Evolutionary conservation across 2,888 invertebrate genomes (phyloP), one percentile per base, ranked within the genome.

Genomic region (Pyrrhia umbra): DNA sequence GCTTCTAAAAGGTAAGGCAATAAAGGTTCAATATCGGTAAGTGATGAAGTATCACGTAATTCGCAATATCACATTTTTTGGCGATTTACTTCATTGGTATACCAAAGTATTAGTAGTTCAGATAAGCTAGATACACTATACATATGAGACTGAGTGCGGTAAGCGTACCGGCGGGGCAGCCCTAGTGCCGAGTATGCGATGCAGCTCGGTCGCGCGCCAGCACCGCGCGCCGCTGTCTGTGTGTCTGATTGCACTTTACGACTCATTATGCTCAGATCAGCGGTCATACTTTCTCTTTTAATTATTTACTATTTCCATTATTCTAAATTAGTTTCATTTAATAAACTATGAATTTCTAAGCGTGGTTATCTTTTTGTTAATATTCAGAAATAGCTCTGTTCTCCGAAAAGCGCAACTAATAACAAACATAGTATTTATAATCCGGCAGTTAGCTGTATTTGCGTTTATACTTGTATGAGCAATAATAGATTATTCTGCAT

Each of bases 201-300:
- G 30, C 25, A 6, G 8, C n/a, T 37, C 27, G n/a, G 23, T 47
- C 20, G 39, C 21, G 18, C 20, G n/a, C 18, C 5, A 1, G 20
- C 34, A 15, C 59, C 2, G 15, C 30, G 8, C 34, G 18, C 52
- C 6, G 25, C 34, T 45, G 70, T 66, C 42, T 49, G 70, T 49
- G 16, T 40, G 15, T 54, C 23, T 71, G 70, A 60, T 71, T 70
- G 43, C 66, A 51, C 16, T 69, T 69, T 59, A 65, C 70, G 65
- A 52, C 54, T 65, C 55, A 65, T 65, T 56, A 65, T 27, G 39
- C 16, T 52, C 56, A 25, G 50, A 59, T 65, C 55, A 52, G 25
- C n/a, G 18, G n/a, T 13, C 27, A 16, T 20, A 51, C 51, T 69
- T 51, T 58, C 30, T 46, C 46, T 69, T 42, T 8, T 54, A 40